Conservation (phyloP, 2,888 invertebrate genomes). For the Aphidoletes aphidimyza region DNA sequence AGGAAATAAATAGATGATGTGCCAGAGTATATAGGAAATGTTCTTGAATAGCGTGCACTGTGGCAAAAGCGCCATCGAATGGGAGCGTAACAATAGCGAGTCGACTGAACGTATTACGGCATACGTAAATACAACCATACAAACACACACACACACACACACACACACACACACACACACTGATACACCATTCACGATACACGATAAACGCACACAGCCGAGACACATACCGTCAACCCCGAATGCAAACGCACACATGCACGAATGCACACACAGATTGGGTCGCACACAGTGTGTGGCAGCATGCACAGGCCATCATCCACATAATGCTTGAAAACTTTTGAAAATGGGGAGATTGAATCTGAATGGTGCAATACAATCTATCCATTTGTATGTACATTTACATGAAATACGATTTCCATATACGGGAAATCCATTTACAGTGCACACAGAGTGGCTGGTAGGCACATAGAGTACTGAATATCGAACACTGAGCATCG, state of each 20-base stretch:
- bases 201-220: no score
- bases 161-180: neutral
- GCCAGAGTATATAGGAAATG: constrained; percentile 42
- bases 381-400: neutral
- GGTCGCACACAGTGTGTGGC: no score
- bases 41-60: constrained; percentile 49
- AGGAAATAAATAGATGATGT: neutral
- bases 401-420: neutral
- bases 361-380: constrained; percentile 13
- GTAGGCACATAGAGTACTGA: neutral
- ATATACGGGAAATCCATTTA: constrained; percentile 8
- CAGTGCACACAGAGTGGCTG: neutral
- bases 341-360: neutral
- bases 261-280: no score
- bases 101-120: constrained; percentile 21
- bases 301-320: neutral
- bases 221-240: no score
- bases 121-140: neutral
- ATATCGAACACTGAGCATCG: neutral
- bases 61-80: constrained; percentile 51
- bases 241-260: neutral
- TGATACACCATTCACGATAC: no score
- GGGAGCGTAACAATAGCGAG: neutral
- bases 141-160: neutral
- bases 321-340: neutral